phyloP scores from a whole-genome alignment of 1,140 invertebrate species.

The Drosophila takahashii region DNA sequence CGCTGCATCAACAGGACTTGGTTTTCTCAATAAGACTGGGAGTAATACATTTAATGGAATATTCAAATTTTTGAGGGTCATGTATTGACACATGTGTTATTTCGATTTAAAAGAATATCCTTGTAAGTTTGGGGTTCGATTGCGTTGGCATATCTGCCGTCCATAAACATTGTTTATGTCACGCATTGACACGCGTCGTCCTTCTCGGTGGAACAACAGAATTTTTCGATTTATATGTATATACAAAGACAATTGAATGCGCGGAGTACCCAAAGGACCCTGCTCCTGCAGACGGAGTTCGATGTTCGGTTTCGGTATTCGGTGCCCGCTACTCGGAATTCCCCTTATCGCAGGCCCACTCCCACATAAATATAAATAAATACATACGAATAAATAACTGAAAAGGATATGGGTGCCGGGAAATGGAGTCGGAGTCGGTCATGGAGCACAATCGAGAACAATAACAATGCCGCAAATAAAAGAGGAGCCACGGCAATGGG shows the following conservation, averaged over 20 bases:
- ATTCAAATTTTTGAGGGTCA: constrained; percentile 23
- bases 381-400: constrained; percentile 62
- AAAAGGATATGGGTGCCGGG: constrained; percentile 19
- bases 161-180: constrained; percentile 62
- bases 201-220: constrained; percentile 25
- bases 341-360: constrained; percentile 20
- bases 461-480: constrained; percentile 44
- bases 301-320: constrained; percentile 4
- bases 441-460: constrained; percentile 62
- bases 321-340: constrained; percentile 1
- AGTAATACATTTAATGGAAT: constrained; percentile 5
- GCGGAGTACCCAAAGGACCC: constrained; percentile 10
- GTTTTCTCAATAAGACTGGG: background rate
- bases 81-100: constrained; percentile 32
- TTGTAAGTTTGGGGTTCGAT: constrained; percentile 2
- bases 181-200: constrained; percentile 53
- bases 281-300: constrained; percentile 18
- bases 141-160: constrained; percentile 5
- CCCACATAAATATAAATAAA: constrained; percentile 67
- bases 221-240: constrained; percentile 75
- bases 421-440: constrained; percentile 38
- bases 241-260: constrained; percentile 46
- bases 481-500: constrained; percentile 10
- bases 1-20: background rate
- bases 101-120: constrained; percentile 21